Evolutionary conservation across 2,797 vertebrate species (phyloP).

Genomic region (Valencia hispanica): DNA sequence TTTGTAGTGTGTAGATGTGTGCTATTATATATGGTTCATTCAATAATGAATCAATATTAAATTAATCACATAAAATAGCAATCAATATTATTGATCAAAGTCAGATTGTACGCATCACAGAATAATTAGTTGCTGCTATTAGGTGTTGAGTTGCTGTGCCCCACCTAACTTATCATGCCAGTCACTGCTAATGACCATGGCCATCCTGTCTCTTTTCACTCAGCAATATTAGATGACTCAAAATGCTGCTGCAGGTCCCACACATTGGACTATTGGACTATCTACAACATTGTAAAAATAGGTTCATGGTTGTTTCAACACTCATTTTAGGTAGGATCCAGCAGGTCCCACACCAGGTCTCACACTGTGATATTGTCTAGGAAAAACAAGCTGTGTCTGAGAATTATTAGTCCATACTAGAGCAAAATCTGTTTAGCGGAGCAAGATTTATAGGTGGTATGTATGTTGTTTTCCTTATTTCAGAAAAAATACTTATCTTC

Average conservation of each 20-base stretch:
- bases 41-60: too few relatives aligned
- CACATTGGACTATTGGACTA: not conserved
- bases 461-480: not conserved
- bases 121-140: too few relatives aligned
- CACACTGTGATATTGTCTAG: slow-evolving; percentile 3
- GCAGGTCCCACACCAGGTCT: not conserved
- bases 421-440: not conserved
- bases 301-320: not conserved
- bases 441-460: not conserved
- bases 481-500: not conserved
- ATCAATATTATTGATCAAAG: too few relatives aligned
- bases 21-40: too few relatives aligned
- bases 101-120: too few relatives aligned
- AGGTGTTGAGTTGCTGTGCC: too few relatives aligned
- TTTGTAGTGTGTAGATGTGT: too few relatives aligned
- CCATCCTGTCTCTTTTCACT: not conserved
- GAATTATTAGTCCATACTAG: not conserved
- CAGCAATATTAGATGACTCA: not conserved
- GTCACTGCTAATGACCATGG: too few relatives aligned
- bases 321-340: not conserved
- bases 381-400: not conserved
- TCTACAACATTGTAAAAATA: not conserved
- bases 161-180: too few relatives aligned
- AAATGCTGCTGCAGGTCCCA: not conserved
- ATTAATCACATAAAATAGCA: too few relatives aligned